Conservation (phyloP, 2,888 invertebrate species). For the Lysandra coridon region DNA sequence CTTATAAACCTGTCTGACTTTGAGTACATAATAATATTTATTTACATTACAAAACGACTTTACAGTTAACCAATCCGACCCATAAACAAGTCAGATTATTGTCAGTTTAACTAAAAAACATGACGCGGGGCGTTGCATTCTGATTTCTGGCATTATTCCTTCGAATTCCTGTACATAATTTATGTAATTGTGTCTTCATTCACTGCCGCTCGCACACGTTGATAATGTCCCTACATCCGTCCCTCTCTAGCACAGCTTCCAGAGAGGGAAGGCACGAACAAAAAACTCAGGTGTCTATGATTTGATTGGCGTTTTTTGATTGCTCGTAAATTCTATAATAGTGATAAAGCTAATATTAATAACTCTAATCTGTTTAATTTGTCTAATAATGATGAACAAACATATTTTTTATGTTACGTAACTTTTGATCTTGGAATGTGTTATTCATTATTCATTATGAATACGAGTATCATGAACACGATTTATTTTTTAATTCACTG, state of each 20-base stretch:
- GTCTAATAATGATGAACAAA: constrained; percentile 13
- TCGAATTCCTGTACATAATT: constrained; percentile 32
- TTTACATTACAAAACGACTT: constrained; percentile 1
- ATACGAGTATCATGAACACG: neutral
- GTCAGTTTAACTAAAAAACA: constrained; percentile 17
- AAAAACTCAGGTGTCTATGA: constrained; percentile 26
- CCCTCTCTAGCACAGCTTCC: neutral
- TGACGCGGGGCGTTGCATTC: constrained; percentile 8
- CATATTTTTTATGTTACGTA: constrained; percentile 11
- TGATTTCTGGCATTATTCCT: constrained; percentile 1
- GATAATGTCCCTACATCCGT: constrained; percentile 51
- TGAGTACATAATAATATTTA: neutral
- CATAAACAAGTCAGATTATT: constrained; percentile 16
- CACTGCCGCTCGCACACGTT: constrained; percentile 66
- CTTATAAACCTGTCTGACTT: neutral
- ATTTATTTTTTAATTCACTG: neutral
- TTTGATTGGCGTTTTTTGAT: constrained; percentile 30
- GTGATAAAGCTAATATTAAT: constrained; percentile 23
- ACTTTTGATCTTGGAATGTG: constrained; percentile 1
- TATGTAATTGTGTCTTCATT: constrained; percentile 62
- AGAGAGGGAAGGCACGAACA: neutral
- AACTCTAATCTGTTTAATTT: constrained; percentile 11
- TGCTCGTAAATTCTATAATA: constrained; percentile 19
- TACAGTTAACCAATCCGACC: neutral
- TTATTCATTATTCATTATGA: neutral